Evolutionary conservation across 92 coral and sea anemone genomes (phyloP), one percentile per base, ranked within the genome.

Genomic region (Siderastrea siderea): DNA sequence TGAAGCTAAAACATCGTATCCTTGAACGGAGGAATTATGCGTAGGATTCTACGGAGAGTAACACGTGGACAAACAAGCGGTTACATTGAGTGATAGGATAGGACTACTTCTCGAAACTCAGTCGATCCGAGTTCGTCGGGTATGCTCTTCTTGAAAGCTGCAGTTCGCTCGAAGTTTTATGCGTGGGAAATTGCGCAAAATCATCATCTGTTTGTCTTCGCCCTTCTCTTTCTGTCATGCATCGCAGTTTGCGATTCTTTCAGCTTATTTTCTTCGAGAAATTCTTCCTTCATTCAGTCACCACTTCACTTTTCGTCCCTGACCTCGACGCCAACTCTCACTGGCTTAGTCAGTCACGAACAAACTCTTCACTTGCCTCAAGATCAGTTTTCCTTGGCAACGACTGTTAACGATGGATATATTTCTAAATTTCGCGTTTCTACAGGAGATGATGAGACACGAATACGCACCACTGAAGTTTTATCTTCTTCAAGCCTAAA

Each of bases 381-480:
- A 49, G 74, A 74, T 47, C 80, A 77, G 38, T 60, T 38, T 49
- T 47, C 59, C 70, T 44, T 66, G 71, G 64, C 74, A 84, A 62
- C 64, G 14, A n/a, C 51, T 73, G 70, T 83, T 83, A 83, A 83
- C 79, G 79, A 58, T 83, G 80, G 53, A 49, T 61, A 47, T 73
- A 38, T 62, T 84, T 74, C 87, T 83, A 74, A 60, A 83, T 83
- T 74, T 84, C 80, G 74, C 61, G 80, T 84, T 51, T 9, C 26
- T 52, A 74, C 87, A 84, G 87, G 80, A 50, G 53, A 7, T 62
- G 6, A 74, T 14, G 16, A 49, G 43, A 51, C 72, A 13, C 26
- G 43, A 52, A 8, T 14, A 73, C 59, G 53, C 72, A 61, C 43
- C 19, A 14, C 51, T 1, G 9, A 84, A 49, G 52, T 53, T 3